Evolutionary conservation across 1,140 invertebrate genomes (phyloP), one percentile per base, ranked within the genome.

Genomic region (Acromyrmex charruanus): DNA sequence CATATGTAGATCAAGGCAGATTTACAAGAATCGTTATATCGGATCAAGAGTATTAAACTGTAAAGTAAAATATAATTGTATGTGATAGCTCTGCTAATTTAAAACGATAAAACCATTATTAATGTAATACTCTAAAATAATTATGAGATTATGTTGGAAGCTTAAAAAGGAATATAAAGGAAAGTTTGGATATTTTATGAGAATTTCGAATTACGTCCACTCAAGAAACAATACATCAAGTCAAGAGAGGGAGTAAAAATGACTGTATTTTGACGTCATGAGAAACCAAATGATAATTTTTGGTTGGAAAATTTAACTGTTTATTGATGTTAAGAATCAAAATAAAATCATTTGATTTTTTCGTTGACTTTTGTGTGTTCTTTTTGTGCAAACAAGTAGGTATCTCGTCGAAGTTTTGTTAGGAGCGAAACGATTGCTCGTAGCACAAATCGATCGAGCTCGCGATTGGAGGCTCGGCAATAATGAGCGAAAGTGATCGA

Each of bases 401-500:
- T 58, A 59, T 39, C 53, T 21, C 9, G 21, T 74, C 28, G 71
- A 59, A 18, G 71, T 14, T 75, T 59, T 75, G 72, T 39, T 75
- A 28, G 39, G 44, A 72, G 51, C 35, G 14, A 31, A 79, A 77
- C 28, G 35, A 28, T 77, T 49, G n/a, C 5, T 44, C 35, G 31
- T 28, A 6, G 39, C 35, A 28, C 39, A 79, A 77, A 65, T 66
- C 72, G 61, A 85, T 85, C 63, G 35, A 12, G 35, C 31, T 61
- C 39, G 51, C 82, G 88, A 89, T 89, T 77, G 81, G 82, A 82
- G 90, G 77, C 63, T 69, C 72, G n/a, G 85, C 80, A 59, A 79
- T 92, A 90, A 89, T 85, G 87, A 89, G 92, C 89, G 92, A 92
- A 93, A 93, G 92, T 92, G 77, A 92, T 90, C 90, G 91, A 93